Base-by-base conservation (phyloP, 2,888 invertebrate species). In the Drosophila borealis region DNA sequence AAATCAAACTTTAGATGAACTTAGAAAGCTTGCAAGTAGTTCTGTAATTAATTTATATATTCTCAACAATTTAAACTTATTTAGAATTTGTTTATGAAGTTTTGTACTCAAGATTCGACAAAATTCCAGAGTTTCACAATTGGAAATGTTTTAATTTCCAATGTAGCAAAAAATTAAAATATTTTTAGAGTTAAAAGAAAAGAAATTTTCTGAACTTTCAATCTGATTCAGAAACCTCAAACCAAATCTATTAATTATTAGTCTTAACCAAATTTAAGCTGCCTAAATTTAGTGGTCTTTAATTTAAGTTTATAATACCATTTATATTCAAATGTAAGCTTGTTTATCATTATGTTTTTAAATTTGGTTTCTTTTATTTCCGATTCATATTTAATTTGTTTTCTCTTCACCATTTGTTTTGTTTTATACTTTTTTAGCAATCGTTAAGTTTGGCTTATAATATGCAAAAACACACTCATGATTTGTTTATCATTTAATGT, bases 391-490 rank as follows among this genome's bases (percentile, higher is more conserved):
- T 10, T 39, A 5, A 17, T 19, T 9, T 41, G 33, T 42, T 55
- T 55, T 61, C 39, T 37, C 37, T 61, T 34, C 34, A 44, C 9
- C 53, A 39, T 34, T 6, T 21, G 54, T 50, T 45, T 10, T 25
- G 25, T 6, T 11, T 45, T 57, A 45, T 21, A 14, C n/a, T 50
- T 57, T 54, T 34, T 8, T 19, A 37, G 34, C n/a, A 19, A 54
- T 57, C 37, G 45, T n/a, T 41, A n/a, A 19, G 34, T 34, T 44
- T 17, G 33, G 48, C 19, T 45, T 56, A 66, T 14, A 9, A 37
- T 37, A 73, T 76, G 59, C 55, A 51, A 59, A 64, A 53, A 37
- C 37, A 17, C 37, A 51, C 45, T 17, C 51, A 44, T 60, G 55
- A 55, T 56, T 56, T 70, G 4, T 13, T 34, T 37, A 44, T 19